A percentile compares a stretch with the other conserved stretches of the same genome.
Conservation (phyloP, 2,888 invertebrate genomes). For the Lottia scabra region DNA sequence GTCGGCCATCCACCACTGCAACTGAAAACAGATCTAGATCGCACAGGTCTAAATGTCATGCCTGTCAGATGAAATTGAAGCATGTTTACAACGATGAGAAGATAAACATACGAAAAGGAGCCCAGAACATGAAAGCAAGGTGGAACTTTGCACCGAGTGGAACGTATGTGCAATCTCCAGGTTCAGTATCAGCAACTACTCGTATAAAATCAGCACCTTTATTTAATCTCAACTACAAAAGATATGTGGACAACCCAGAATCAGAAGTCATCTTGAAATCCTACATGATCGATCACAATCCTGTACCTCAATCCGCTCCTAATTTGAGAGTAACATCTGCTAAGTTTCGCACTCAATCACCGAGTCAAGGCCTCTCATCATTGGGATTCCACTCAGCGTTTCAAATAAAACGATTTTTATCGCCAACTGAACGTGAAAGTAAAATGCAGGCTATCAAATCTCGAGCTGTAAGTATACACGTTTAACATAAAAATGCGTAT, state of each 20-base stretch:
- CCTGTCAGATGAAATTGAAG: conserved; percentile 43
- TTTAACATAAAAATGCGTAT: too few species aligned
- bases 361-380: neutral
- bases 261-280: neutral
- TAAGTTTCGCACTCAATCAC: neutral
- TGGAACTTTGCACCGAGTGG: neutral
- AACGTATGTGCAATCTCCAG: neutral
- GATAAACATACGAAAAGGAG: neutral
- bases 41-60: conserved; percentile 28
- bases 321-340: neutral
- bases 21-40: neutral
- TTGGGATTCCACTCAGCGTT: neutral
- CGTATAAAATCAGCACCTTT: neutral
- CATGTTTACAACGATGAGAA: conserved; percentile 26
- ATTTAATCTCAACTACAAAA: neutral
- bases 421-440: conserved; percentile 1
- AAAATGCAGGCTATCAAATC: conserved; percentile 8
- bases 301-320: neutral
- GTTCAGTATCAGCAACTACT: neutral
- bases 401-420: neutral
- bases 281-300: neutral
- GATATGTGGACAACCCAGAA: neutral
- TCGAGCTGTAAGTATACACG: conserved; percentile 9
- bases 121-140: neutral
- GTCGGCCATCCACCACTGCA: too few species aligned